Conservation (phyloP, 1,140 invertebrate species). For the Antheraea mylitta region DNA sequence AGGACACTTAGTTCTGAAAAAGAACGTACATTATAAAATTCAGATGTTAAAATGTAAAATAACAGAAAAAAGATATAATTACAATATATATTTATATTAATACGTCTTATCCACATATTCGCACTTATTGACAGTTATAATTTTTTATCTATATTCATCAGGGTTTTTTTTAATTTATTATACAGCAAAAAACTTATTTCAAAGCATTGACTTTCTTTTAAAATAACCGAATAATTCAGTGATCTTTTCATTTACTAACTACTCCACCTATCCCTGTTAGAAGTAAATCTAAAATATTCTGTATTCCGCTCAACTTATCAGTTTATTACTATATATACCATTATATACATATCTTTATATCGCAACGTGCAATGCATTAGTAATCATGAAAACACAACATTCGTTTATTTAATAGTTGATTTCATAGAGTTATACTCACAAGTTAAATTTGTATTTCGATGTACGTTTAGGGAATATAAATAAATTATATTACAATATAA, state of each 20-base stretch:
- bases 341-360: neutral
- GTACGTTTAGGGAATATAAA: neutral
- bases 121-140: neutral
- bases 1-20: conserved; percentile 26
- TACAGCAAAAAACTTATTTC: neutral
- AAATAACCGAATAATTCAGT: neutral
- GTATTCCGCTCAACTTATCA: conserved; percentile 7
- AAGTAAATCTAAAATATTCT: neutral
- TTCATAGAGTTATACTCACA: no score
- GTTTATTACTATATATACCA: neutral
- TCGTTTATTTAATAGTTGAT: no score
- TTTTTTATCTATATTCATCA: neutral
- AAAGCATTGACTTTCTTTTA: neutral
- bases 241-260: neutral
- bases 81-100: neutral
- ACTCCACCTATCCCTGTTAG: neutral
- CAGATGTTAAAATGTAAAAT: neutral
- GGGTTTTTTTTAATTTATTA: no score
- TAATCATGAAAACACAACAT: neutral
- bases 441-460: neutral
- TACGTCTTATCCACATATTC: neutral
- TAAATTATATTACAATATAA: no score
- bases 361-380: neutral
- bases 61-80: neutral
- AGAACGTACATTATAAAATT: neutral